Base-by-base conservation (phyloP, 2,888 invertebrate species). In the Limnephilus lunatus region DNA sequence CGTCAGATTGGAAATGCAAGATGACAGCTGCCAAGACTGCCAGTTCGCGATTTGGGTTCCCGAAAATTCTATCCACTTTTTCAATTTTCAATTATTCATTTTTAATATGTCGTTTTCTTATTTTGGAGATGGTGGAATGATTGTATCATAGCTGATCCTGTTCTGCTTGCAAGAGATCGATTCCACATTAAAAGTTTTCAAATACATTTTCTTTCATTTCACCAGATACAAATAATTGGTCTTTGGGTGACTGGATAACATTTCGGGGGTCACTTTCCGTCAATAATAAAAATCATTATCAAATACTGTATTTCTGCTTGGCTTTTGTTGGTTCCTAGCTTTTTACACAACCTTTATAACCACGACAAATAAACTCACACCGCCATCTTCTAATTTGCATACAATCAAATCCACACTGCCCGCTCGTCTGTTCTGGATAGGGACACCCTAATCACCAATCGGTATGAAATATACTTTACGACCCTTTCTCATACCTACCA, bases 1-100 rank as follows among this genome's bases (percentile, higher is more conserved):
- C 12, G 35, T 35, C 83, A 83, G 35, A 32, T 83, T 35, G 35
- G 83, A 83, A 83, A 83, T 83, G 83, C 83, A 83, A 32, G 35
- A 25, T 83, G 83, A 83, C 83, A 83, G 83, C 25, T 83, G 31
- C 83, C 35, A 35, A 9, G 9, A 35, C 83, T 83, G 83, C 32
- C 31, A 31, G 35, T 19, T n/a, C 15, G 83, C 83, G 32, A 83
- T 35, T 83, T 25, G n/a, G 32, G 32, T 32, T 7, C 83, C 35
- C 83, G 31, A 19, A 83, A 31, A 82, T 35, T 68, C 68, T 68
- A n/a, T n/a, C 68, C 25, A 68, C n/a, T n/a, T n/a, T 68, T 68
- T 68, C 68, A n/a, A 68, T 68, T 68, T 25, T n/a, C 7, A 68
- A n/a, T n/a, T 68, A 68, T n/a, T 25, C 68, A 68, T 68, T 68